Percentiles rank a stretch among this genome's conserved stretches.
Evolutionary conservation across 2,888 invertebrate genomes (phyloP).

Genomic region (Euphydryas editha): DNA sequence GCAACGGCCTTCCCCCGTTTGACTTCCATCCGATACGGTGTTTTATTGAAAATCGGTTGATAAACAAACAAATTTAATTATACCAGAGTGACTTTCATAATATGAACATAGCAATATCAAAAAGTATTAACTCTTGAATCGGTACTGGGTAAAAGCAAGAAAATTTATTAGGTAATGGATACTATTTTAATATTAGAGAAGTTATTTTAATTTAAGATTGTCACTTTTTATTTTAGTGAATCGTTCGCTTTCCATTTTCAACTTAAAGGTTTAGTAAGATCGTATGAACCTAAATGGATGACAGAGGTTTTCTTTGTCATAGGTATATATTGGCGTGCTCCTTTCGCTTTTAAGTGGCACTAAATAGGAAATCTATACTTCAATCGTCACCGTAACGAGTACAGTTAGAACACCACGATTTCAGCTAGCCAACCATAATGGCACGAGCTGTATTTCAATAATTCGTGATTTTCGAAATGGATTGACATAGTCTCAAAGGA

Average conservation of each 20-base stretch:
- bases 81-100: not conserved
- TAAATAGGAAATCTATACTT: conserved; percentile 43
- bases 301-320: conserved; percentile 1
- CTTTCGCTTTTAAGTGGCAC: conserved; percentile 41
- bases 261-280: too few species aligned
- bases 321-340: conserved; percentile 1
- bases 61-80: not conserved
- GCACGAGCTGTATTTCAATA: conserved; percentile 59
- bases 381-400: conserved; percentile 48
- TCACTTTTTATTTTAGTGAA: too few species aligned
- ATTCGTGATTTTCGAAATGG: conserved; percentile 59
- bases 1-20: not conserved
- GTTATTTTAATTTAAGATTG: too few species aligned
- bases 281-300: not conserved
- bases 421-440: conserved; percentile 59
- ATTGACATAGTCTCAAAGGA: conserved; percentile 40
- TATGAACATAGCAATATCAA: too few species aligned
- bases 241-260: too few species aligned
- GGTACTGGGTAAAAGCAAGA: too few species aligned
- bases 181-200: too few species aligned
- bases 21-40: not conserved
- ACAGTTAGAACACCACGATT: conserved; percentile 66
- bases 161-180: too few species aligned
- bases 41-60: not conserved
- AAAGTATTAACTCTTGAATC: too few species aligned